phyloP scores from a whole-genome alignment of 37 sponge, comb jelly and placozoan genomes.

The Lycopodina hypogea region DNA sequence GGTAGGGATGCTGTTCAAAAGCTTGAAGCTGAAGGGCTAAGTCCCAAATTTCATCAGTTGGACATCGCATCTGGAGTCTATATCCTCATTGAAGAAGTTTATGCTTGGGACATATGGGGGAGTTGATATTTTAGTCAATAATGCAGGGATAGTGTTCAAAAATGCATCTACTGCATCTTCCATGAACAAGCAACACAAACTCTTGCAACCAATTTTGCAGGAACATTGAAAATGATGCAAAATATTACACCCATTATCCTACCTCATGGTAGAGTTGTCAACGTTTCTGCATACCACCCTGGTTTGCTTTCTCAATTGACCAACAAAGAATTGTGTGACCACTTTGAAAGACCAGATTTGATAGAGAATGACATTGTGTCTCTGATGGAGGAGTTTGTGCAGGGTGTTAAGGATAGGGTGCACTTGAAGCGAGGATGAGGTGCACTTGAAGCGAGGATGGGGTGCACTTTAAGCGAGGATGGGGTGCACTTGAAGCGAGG shows the following conservation, averaged over 20 bases:
- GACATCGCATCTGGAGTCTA: conserved; percentile 62
- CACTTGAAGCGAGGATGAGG: conserved; percentile 42
- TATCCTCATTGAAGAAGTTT: conserved; percentile 36
- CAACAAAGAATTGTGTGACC: conserved; percentile 2
- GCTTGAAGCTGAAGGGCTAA: conserved; percentile 66
- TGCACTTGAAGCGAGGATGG: conserved; percentile 43
- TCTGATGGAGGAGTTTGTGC: conserved; percentile 65
- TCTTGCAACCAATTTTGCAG: conserved; percentile 68
- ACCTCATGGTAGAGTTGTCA: conserved; percentile 63
- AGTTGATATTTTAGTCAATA: conserved; percentile 79
- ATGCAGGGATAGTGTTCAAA: conserved; percentile 63
- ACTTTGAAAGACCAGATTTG: conserved; percentile 39
- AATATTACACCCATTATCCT: conserved; percentile 64
- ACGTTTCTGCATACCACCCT: conserved; percentile 52
- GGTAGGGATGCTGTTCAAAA: conserved; percentile 57
- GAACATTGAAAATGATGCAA: conserved; percentile 64
- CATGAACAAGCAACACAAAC: conserved; percentile 79
- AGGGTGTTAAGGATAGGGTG: conserved; percentile 49
- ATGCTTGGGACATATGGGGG: conserved; percentile 72
- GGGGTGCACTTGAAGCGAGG: too few relatives aligned
- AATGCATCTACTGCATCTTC: conserved; percentile 68
- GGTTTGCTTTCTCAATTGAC: conserved; percentile 22
- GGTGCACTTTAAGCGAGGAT: conserved; percentile 32
- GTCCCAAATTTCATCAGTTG: conserved; percentile 75
- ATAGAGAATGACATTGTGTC: conserved; percentile 60